Evolutionary conservation across 2,113 vertebrate genomes (phyloP), one percentile per base, ranked within the genome.

Genomic region (Sinocyclocheilus maitianheensis): DNA sequence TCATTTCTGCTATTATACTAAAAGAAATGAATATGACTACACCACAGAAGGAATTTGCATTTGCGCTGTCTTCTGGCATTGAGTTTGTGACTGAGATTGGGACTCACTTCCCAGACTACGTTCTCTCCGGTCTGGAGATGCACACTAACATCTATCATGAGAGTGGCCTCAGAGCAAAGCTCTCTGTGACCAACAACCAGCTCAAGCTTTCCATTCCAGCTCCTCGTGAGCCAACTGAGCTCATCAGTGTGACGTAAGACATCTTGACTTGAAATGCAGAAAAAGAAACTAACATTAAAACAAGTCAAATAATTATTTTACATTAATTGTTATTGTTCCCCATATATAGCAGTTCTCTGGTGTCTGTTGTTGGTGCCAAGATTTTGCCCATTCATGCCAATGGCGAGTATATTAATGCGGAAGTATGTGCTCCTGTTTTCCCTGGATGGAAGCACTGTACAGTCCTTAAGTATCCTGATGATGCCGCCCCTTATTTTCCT

Each of bases 121-220:
- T 96, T 55, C 92, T 88, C 86, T 96, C 92, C 51, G 96, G 96
- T 0, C 91, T 99, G 71, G 96, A 97, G 85, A 94, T 97, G 93
- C 95, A 96, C 91, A 95, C 95, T 77, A 97, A 95, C 86, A 84
- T 98, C 77, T 98, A 96, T 93, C 96, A 97, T 3, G 97, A 99
- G 84, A 96, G 94, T 89, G 94, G 95, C 76, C 86, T 95, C 67
- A 92, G 80, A 62, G 95, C 95, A 3, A 94, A 92, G 11, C 3
- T 97, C 79, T 90, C 92, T 72, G 48, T 96, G 69, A 95, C 65
- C 79, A 63, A 78, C 2, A 92, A 93, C 43, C 92, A 94, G 12
- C 84, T 97, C 76, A 97, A 96, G 90, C 83, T 99, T 87, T 95
- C 92, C 74, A 91, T 99, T 67, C 97, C 96, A 86, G 92, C 96